A percentile compares a stretch with the other conserved stretches of the same genome.
Evolutionary conservation across 2,888 invertebrate genomes (phyloP).

Genomic region (Ectemnius cavifrons): DNA sequence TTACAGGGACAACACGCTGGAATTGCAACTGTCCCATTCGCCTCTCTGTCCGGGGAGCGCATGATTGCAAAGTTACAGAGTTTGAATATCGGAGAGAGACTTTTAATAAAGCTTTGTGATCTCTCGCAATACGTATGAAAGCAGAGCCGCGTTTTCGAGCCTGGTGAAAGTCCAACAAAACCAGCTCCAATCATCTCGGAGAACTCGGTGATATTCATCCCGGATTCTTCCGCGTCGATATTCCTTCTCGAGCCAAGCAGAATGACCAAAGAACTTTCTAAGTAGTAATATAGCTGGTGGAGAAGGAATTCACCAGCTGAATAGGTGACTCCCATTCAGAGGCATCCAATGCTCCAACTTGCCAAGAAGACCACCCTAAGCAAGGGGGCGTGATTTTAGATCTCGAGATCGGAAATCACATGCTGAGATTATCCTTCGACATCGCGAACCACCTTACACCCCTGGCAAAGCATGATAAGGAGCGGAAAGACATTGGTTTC

Average conservation of each 20-base stretch:
- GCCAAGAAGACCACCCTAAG: conserved; percentile 24
- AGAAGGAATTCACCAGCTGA: conserved; percentile 15
- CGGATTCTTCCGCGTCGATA: too few species aligned
- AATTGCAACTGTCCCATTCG: too few species aligned
- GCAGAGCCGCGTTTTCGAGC: too few species aligned
- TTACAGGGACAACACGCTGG: too few species aligned
- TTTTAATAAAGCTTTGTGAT: too few species aligned
- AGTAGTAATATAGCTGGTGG: conserved; percentile 22
- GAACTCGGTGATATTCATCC: too few species aligned
- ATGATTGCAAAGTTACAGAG: too few species aligned
- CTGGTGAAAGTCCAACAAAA: too few species aligned
- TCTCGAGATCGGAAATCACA: conserved; percentile 54
- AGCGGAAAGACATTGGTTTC: conserved; percentile 33
- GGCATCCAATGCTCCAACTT: conserved; percentile 21
- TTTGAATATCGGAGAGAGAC: too few species aligned
- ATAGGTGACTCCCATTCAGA: conserved; percentile 29
- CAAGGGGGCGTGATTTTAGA: conserved; percentile 38
- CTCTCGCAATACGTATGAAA: too few species aligned
- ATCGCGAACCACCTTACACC: conserved; percentile 38
- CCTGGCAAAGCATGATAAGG: conserved; percentile 19
- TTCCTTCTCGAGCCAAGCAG: not conserved
- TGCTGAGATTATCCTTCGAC: conserved; percentile 55
- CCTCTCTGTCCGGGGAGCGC: too few species aligned
- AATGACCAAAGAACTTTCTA: conserved; percentile 18
- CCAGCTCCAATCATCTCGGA: too few species aligned